Conservation (phyloP, 2,888 invertebrate species). For the Rhyacophila evoluta region DNA sequence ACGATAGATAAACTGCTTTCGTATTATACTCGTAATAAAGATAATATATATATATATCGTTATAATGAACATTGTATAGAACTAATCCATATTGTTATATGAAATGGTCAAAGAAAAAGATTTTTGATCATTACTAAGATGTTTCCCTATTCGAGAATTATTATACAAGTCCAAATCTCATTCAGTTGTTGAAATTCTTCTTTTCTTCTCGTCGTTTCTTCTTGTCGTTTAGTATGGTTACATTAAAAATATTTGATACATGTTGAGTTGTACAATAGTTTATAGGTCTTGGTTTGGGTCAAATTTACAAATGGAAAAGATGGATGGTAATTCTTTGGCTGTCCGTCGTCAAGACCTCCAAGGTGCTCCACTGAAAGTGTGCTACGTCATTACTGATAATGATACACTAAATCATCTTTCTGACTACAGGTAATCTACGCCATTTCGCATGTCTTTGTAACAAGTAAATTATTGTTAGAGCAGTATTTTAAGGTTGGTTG, state of each 20-base stretch:
- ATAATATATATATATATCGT: not conserved
- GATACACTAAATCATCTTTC: conserved; percentile 72
- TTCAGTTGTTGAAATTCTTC: not conserved
- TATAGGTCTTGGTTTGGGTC: not conserved
- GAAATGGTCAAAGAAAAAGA: too few species aligned
- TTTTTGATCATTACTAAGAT: too few species aligned
- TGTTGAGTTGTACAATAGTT: not conserved
- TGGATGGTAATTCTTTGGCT: conserved; percentile 57
- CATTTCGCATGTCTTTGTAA: not conserved
- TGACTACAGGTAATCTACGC: conserved; percentile 68
- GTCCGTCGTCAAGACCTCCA: conserved; percentile 66
- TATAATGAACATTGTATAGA: too few species aligned
- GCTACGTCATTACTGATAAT: conserved; percentile 73
- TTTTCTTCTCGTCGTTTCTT: not conserved
- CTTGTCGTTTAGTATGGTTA: not conserved
- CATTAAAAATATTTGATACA: too few species aligned
- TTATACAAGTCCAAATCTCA: too few species aligned
- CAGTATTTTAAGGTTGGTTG: too few species aligned
- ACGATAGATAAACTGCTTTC: too few species aligned
- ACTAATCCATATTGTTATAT: too few species aligned
- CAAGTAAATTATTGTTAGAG: too few species aligned
- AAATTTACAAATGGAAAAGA: conserved; percentile 8
- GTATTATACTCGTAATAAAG: too few species aligned
- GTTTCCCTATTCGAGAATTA: too few species aligned
- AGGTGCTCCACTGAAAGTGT: conserved; percentile 66